phyloP scores from a whole-genome alignment of 2,888 invertebrate species.

The Philhelius pedissequus region DNA sequence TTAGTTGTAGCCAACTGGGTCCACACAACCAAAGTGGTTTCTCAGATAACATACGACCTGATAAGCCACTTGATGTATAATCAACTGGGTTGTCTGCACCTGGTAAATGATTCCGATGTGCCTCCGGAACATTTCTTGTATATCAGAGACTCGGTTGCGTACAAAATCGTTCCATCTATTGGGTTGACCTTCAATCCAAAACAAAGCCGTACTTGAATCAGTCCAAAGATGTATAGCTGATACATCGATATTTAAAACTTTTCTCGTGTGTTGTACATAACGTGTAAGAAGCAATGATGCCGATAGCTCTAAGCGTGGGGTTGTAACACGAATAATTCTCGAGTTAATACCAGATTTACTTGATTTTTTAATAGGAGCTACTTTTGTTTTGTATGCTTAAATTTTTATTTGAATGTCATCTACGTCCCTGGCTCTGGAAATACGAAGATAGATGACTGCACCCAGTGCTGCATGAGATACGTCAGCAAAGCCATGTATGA shows the following conservation, averaged over 20 bases:
- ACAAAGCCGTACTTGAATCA: neutral
- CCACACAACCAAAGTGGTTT: slow-evolving; percentile 28
- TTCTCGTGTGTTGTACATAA: neutral
- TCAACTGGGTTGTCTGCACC: slow-evolving; percentile 16
- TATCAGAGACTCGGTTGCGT: neutral
- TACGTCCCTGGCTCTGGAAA: neutral
- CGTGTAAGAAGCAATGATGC: slow-evolving; percentile 2
- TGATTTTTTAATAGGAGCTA: neutral
- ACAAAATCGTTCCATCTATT: slow-evolving; percentile 21
- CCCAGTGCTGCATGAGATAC: slow-evolving; percentile 6
- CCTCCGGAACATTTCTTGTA: neutral
- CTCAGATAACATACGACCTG: slow-evolving; percentile 16
- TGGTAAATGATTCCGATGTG: neutral
- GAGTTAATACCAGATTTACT: neutral
- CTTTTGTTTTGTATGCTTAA: neutral
- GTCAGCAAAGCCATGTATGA: neutral
- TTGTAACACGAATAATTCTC: slow-evolving; percentile 21
- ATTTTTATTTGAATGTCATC: neutral
- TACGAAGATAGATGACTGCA: slow-evolving; percentile 10
- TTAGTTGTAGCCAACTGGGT: slow-evolving; percentile 13
- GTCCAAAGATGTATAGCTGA: slow-evolving; percentile 21
- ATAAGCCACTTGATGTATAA: neutral
- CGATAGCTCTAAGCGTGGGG: slow-evolving; percentile 15
- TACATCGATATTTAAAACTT: neutral
- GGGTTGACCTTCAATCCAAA: slow-evolving; percentile 16